These are phyloP conservation scores for Drosophila seguyi DNA, from an alignment of 1,140 invertebrate genomes.

Conservation along the genomic window DNA sequence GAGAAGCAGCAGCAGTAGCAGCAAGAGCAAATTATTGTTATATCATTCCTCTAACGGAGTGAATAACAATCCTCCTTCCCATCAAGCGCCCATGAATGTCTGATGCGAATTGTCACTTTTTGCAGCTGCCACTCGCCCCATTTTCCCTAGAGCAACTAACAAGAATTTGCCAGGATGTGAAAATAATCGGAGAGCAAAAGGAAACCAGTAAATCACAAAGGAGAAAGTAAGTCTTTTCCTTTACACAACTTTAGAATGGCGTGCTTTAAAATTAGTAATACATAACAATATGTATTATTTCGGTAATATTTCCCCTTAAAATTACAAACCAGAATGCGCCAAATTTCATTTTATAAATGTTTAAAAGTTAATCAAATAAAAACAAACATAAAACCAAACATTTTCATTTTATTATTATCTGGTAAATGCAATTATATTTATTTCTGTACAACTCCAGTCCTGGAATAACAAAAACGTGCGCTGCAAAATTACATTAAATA, in stretches of 20 bases:
- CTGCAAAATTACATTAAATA: no score
- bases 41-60: constrained; percentile 24
- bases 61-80: constrained; percentile 24
- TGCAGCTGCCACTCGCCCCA: constrained; percentile 9
- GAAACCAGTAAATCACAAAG: not conserved
- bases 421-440: not conserved
- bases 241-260: not conserved
- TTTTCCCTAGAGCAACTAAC: constrained; percentile 22
- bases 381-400: not conserved
- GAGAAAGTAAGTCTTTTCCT: not conserved
- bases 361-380: not conserved
- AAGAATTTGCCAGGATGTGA: constrained; percentile 38
- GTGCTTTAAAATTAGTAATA: no score
- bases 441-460: not conserved
- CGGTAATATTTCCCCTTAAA: not conserved
- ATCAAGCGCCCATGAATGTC: constrained; percentile 54
- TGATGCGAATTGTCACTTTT: constrained; percentile 66
- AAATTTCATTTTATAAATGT: not conserved
- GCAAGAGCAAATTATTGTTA: constrained; percentile 38
- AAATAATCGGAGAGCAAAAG: constrained; percentile 13
- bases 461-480: no score
- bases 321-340: not conserved
- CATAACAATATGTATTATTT: no score
- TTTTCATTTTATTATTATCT: not conserved
- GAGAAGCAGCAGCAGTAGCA: constrained; percentile 11